phyloP scores from a whole-genome alignment of 2,888 invertebrate genomes.

The Dolichopus griseipennis region DNA sequence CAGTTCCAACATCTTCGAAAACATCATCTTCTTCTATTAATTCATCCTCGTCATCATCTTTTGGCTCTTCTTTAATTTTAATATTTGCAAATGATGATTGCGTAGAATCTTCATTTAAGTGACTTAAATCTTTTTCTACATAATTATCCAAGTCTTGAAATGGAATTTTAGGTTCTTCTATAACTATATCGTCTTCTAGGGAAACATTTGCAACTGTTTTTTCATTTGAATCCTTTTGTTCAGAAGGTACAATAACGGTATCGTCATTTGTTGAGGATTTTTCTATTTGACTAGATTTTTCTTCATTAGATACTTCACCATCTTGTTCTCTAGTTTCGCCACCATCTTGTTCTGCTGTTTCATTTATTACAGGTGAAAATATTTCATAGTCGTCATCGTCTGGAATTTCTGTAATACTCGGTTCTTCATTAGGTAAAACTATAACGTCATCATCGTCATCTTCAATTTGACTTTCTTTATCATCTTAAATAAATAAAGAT shows the following conservation, averaged over 20 bases:
- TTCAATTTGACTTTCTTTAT: constrained; percentile 20
- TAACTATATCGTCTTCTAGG: constrained; percentile 41
- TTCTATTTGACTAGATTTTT: constrained; percentile 8
- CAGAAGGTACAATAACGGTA: not conserved
- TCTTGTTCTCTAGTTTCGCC: constrained; percentile 14
- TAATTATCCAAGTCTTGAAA: constrained; percentile 42
- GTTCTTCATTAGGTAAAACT: constrained; percentile 57
- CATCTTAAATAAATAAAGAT: constrained; percentile 14
- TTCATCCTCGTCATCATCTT: constrained; percentile 49
- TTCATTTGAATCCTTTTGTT: not conserved
- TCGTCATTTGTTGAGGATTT: constrained; percentile 6
- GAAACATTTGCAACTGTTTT: constrained; percentile 19
- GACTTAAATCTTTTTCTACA: constrained; percentile 32
- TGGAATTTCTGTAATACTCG: constrained; percentile 52
- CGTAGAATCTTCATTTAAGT: constrained; percentile 25
- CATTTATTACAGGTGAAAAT: constrained; percentile 26
- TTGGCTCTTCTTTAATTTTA: constrained; percentile 62
- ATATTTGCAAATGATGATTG: constrained; percentile 41
- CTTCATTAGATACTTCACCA: not conserved
- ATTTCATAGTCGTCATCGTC: constrained; percentile 50
- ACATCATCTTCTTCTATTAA: constrained; percentile 33
- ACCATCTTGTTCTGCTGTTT: constrained; percentile 26
- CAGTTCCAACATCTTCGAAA: constrained; percentile 43
- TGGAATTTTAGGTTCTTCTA: constrained; percentile 43
- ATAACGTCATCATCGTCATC: constrained; percentile 63